These are phyloP conservation scores for Colius striatus DNA, from an alignment of 2,113 vertebrate species.

Conservation along the genomic window DNA sequence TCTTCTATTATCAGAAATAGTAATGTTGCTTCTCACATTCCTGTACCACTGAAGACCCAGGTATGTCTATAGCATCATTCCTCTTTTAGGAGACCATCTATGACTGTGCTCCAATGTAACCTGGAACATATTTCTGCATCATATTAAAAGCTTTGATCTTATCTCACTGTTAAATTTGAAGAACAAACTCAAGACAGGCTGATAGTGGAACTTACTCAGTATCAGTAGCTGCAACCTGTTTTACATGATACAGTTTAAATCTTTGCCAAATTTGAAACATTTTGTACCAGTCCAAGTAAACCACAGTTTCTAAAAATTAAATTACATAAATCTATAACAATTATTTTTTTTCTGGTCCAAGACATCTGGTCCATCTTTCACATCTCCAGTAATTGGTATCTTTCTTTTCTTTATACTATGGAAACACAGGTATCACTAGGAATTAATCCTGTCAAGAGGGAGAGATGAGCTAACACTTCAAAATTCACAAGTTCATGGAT, in stretches of 20 bases:
- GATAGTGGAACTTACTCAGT: not conserved
- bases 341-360: not conserved
- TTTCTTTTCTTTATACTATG: not conserved
- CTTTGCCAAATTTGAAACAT: not conserved
- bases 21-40: not conserved
- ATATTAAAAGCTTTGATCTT: not conserved
- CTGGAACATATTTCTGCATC: not conserved
- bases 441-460: not conserved
- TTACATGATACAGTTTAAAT: not conserved
- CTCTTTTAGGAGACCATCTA: not conserved
- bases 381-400: not conserved
- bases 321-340: not conserved
- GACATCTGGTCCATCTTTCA: not conserved
- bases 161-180: not conserved
- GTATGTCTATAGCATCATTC: not conserved
- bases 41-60: fast-evolving
- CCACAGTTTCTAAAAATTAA: not conserved
- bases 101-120: not conserved
- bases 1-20: not conserved
- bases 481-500: not conserved
- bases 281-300: not conserved
- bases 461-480: not conserved
- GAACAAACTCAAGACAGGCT: not conserved
- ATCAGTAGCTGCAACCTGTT: not conserved
- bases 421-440: not conserved